phyloP scores from a whole-genome alignment of 2,888 invertebrate genomes.

The Teinopalpus imperialis region DNA sequence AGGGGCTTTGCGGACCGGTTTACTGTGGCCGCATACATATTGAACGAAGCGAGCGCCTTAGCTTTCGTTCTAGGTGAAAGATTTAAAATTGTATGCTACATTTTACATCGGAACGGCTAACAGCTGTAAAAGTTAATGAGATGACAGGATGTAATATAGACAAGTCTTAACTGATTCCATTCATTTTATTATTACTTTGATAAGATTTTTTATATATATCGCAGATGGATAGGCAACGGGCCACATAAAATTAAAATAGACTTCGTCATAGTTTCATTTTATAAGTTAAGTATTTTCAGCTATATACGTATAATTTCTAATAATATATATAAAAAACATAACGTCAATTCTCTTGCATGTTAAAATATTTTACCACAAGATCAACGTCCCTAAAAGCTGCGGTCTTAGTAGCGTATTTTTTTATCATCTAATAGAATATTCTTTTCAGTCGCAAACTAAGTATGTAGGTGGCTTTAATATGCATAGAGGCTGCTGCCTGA shows the following conservation, averaged over 20 bases:
- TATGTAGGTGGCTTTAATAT: conserved; percentile 63
- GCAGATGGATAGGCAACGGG: too few species aligned
- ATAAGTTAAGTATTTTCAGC: too few species aligned
- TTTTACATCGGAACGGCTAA: conserved; percentile 1
- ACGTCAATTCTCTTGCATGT: too few species aligned
- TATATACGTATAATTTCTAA: too few species aligned
- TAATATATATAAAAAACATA: too few species aligned
- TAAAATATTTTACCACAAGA: conserved; percentile 9
- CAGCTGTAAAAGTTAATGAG: neutral
- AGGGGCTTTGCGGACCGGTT: conserved; percentile 24
- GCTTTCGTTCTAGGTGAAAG: conserved; percentile 14
- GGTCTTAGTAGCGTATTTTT: conserved; percentile 26
- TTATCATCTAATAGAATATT: conserved; percentile 55
- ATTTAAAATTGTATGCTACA: conserved; percentile 17
- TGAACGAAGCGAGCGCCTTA: conserved; percentile 21
- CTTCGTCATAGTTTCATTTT: too few species aligned
- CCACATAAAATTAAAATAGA: too few species aligned
- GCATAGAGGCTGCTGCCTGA: conserved; percentile 61
- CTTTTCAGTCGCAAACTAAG: conserved; percentile 43
- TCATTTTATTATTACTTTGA: too few species aligned
- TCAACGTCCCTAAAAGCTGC: conserved; percentile 10
- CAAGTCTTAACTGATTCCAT: too few species aligned
- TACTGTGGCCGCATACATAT: conserved; percentile 23
- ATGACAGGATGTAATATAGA: too few species aligned
- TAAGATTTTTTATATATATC: too few species aligned